Evolutionary conservation across 2,797 vertebrate genomes (phyloP), one percentile per base, ranked within the genome.

Genomic region (Melanotaenia boesemani): DNA sequence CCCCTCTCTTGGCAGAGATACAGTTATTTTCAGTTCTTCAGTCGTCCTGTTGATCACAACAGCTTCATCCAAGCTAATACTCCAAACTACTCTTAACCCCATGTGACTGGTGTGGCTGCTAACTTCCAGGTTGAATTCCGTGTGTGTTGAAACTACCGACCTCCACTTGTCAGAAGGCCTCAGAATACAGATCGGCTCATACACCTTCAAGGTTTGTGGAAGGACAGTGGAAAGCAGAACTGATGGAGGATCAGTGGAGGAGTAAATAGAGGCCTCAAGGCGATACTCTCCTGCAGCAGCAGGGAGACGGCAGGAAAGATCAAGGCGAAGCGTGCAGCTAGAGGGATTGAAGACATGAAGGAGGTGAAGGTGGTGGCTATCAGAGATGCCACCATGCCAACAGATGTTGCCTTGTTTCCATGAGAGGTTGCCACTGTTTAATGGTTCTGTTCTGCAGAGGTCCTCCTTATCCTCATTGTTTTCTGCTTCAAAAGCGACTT

Each of bases 281-380:
- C 57, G 66, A 69, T 73, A 77, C 34, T 2, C 16, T 50, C 87
- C 85, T 39, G 57, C 76, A 24, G 66, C 3, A 28, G 70, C 58
- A 50, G 77, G 77, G 41, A 70, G 71, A 57, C 16, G 46, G 16
- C 63, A 67, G 20, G 0, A 13, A 30, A 72, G 63, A 16, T 20
- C 76, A 65, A 87, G 70, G 36, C 68, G 79, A 50, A 88, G 68
- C 46, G 7, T 55, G 62, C 88, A 91, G 78, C 77, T 67, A 56
- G 82, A 87, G 24, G 3, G 4, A 32, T 44, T 37, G 4, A 34
- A 59, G 44, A 26, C 37, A 56, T 71, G 67, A 52, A 68, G 37
- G 67, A 60, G 50, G 28, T 57, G 52, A 22, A 58, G 56, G 15
- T 22, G 34, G 15, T 11, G 50, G 48, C 10, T 52, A 18, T 24